Percentiles rank a stretch among this genome's conserved stretches.
phyloP scores from a whole-genome alignment of 2,113 vertebrate species.

The Albula goreensis region DNA sequence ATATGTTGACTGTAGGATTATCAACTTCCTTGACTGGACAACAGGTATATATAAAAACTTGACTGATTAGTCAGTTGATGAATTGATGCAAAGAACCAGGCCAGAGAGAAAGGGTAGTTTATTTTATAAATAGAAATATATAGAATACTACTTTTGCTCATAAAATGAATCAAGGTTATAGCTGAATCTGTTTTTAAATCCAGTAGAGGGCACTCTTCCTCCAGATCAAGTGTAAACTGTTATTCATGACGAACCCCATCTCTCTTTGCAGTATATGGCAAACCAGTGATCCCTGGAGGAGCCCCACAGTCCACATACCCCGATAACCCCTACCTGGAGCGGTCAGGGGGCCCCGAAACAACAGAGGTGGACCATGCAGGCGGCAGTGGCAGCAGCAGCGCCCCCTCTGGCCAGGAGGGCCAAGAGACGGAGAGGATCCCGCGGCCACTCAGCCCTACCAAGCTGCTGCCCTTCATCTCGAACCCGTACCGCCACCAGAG shows the following conservation, averaged over 20 bases:
- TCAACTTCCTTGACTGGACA: too few species aligned
- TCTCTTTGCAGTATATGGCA: constrained; percentile 80
- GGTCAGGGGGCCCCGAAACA: constrained; percentile 47
- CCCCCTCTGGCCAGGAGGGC: constrained; percentile 49
- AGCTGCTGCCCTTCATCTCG: constrained; percentile 90
- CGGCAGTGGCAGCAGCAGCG: constrained; percentile 16
- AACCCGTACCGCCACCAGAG: constrained; percentile 85
- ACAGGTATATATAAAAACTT: too few species aligned
- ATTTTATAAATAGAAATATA: too few species aligned
- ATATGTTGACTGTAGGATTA: too few species aligned
- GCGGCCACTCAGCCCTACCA: constrained; percentile 91
- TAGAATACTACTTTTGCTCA: too few species aligned
- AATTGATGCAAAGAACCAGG: too few species aligned
- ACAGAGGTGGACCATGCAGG: constrained; percentile 58
- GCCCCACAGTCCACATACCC: constrained; percentile 50
- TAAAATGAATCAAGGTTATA: too few species aligned
- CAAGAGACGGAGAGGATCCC: constrained; percentile 76
- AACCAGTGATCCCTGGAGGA: constrained; percentile 76
- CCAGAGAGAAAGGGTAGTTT: too few species aligned
- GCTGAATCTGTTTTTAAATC: too few species aligned
- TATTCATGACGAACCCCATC: neutral
- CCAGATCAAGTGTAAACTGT: too few species aligned
- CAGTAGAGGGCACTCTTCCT: too few species aligned
- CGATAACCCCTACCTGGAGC: constrained; percentile 63
- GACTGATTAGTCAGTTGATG: too few species aligned